Conservation (phyloP, 1,140 invertebrate species). For the Galendromus occidentalis region DNA sequence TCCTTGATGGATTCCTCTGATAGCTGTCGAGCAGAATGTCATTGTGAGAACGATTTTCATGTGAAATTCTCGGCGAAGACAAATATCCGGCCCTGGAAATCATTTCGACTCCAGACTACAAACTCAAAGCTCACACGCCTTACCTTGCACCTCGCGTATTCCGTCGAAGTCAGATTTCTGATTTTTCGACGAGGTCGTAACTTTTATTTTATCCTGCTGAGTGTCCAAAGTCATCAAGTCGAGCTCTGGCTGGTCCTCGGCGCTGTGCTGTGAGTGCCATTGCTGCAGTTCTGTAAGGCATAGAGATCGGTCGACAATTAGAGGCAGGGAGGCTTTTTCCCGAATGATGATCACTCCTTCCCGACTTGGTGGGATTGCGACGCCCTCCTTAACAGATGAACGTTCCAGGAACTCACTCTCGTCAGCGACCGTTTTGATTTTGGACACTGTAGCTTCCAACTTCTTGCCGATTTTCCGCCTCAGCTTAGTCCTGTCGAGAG, state of each 20-base stretch:
- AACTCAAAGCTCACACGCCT: no score
- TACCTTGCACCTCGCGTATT: neutral
- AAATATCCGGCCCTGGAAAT: no score
- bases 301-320: no score
- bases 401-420: constrained; percentile 34
- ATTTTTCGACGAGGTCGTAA: constrained; percentile 1
- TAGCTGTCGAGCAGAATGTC: neutral
- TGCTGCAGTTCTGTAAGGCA: constrained; percentile 24
- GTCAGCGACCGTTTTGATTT: constrained; percentile 70
- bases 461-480: constrained; percentile 66
- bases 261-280: neutral
- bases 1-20: constrained; percentile 29
- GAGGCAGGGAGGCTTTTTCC: no score
- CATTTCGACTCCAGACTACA: no score
- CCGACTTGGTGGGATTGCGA: no score
- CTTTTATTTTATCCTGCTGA: constrained; percentile 1
- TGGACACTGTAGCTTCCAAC: constrained; percentile 67
- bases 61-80: neutral
- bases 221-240: neutral
- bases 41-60: neutral
- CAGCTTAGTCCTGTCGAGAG: constrained; percentile 37
- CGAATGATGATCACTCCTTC: no score
- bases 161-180: constrained; percentile 8
- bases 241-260: neutral
- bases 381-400: no score